Evolutionary conservation across 2,888 invertebrate genomes (phyloP), one percentile per base, ranked within the genome.

Genomic region (Tenthredo livida): DNA sequence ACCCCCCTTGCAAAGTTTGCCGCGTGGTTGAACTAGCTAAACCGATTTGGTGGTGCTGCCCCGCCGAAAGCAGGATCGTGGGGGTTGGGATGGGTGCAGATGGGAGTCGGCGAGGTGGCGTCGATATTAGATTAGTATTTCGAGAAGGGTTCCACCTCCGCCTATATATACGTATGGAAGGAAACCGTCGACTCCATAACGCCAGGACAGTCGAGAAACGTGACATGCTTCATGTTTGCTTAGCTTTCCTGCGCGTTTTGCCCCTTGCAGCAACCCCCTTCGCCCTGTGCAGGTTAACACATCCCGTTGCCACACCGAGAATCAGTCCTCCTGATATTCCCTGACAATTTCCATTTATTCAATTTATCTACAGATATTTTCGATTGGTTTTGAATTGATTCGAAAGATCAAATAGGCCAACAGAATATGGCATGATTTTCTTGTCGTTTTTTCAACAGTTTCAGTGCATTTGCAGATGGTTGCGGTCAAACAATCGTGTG

Each of bases 81-180:
- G 50, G 77, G 7, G 29, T 54, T 10, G 25, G 40, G 40, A 21
- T 61, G 61, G 61, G 61, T 61, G 61, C 21, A 33, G 33, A 67
- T 33, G 12, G 33, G 67, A 77, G 33, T 50, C 17, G 29, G 17
- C 1, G 50, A 33, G 25, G 54, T 29, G 77, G 77, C 47, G 77
- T 77, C 77, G 77, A 89, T 88, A 89, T 90, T 87, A 86, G 89
- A 89, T 90, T 90, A 90, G 89, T 86, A 87, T 86, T 85, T 87
- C 87, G 87, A 85, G 84, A 84, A 75, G 61, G 75, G 73, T 77
- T 77, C 75, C 29, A 54, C 43, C 73, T 47, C 72, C 43, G 43
- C 40, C 43, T 43, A 40, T 73, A 40, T 73, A 73, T 33, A 17
- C 29, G 33, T 54, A 29, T 50, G 29, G 77, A 77, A 54, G 77